Conservation (phyloP, 1,140 invertebrate genomes). For the Neodiprion lecontei region DNA sequence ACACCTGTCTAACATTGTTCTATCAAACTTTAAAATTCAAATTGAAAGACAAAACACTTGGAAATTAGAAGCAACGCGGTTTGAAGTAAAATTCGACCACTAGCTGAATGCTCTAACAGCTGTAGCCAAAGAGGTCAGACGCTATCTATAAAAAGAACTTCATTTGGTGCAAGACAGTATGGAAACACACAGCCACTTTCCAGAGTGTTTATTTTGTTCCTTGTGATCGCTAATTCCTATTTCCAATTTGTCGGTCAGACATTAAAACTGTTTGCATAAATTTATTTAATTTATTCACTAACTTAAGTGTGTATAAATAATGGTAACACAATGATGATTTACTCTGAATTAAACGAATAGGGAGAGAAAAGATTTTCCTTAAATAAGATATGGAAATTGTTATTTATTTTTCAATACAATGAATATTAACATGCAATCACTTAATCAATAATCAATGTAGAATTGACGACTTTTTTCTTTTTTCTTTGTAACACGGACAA, state of each 20-base stretch:
- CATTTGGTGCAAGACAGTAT: conserved; percentile 35
- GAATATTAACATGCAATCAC: too few relatives aligned
- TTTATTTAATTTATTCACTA: conserved; percentile 26
- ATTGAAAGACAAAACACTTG: too few relatives aligned
- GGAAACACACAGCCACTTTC: conserved; percentile 34
- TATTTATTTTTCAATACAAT: too few relatives aligned
- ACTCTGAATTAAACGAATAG: neutral
- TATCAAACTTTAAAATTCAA: neutral
- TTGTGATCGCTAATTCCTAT: conserved; percentile 35
- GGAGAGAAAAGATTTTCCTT: too few relatives aligned
- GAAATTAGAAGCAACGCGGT: too few relatives aligned
- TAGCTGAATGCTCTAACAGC: conserved; percentile 40
- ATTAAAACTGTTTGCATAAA: conserved; percentile 22
- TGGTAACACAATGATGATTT: neutral
- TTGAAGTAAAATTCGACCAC: conserved; percentile 33
- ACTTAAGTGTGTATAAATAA: conserved; percentile 25
- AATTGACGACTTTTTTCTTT: too few relatives aligned
- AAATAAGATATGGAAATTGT: too few relatives aligned
- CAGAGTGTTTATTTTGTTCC: conserved; percentile 38
- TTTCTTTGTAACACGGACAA: too few relatives aligned
- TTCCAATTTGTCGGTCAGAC: conserved; percentile 36
- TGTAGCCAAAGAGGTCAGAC: conserved; percentile 51
- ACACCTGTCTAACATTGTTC: neutral
- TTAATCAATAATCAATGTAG: too few relatives aligned
- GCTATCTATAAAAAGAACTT: conserved; percentile 58